Evolutionary conservation across 2,888 invertebrate genomes (phyloP).

Genomic region (Cheilosia scutellata): DNA sequence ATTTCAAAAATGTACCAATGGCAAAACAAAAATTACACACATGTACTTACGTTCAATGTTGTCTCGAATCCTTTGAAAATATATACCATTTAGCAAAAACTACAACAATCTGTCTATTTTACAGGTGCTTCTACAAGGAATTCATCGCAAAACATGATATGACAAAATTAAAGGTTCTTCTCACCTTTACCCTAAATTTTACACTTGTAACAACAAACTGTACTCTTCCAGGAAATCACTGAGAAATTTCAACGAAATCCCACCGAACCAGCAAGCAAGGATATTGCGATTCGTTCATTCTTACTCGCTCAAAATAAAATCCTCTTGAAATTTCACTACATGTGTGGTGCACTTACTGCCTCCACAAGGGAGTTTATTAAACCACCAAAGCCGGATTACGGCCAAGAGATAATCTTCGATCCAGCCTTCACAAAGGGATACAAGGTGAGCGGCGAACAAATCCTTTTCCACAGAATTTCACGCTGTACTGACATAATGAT

Average conservation of each 20-base stretch:
- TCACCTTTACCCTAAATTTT: neutral
- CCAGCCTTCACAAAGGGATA: conserved; percentile 88
- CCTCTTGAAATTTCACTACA: conserved; percentile 83
- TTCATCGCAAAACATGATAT: conserved; percentile 50
- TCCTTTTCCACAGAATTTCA: conserved; percentile 36
- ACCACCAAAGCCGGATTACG: conserved; percentile 89
- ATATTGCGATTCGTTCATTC: conserved; percentile 88
- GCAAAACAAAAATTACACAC: no score
- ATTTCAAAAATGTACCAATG: no score
- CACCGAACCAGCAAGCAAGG: conserved; percentile 85
- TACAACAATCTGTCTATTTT: conserved; percentile 1
- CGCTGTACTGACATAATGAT: neutral
- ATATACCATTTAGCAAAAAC: neutral
- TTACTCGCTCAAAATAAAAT: conserved; percentile 85
- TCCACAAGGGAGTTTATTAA: conserved; percentile 87
- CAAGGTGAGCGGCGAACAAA: conserved; percentile 84
- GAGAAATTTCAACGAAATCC: conserved; percentile 87
- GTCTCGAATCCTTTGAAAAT: neutral
- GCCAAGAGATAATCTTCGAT: conserved; percentile 87
- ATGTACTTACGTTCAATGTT: neutral
- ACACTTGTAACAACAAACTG: neutral
- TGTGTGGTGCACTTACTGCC: conserved; percentile 81
- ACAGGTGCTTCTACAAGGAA: conserved; percentile 76
- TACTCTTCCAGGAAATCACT: conserved; percentile 84
- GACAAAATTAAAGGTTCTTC: conserved; percentile 27